phyloP scores from a whole-genome alignment of 2,113 vertebrate genomes.

The Callipepla squamata region DNA sequence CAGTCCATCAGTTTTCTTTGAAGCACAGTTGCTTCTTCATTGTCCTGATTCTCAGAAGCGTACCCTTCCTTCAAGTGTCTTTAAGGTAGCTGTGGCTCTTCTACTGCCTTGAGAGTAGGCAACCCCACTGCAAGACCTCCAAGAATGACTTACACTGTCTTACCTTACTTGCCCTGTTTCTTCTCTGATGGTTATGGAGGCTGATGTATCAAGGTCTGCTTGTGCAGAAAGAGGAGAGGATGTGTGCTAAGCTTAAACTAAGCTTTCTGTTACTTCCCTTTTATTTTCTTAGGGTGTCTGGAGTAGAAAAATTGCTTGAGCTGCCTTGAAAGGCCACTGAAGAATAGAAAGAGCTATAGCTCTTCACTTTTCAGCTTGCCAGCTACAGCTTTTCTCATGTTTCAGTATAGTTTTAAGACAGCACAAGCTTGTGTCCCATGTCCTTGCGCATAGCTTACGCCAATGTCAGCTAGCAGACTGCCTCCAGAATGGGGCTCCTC shows the following conservation, averaged over 20 bases:
- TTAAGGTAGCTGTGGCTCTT: neutral
- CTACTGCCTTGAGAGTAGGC: neutral
- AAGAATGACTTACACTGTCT: neutral
- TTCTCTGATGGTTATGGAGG: fast-evolving
- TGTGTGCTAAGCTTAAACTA: neutral
- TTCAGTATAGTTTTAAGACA: neutral
- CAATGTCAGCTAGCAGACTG: neutral
- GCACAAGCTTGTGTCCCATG: neutral
- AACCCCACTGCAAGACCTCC: neutral
- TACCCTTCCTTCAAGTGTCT: neutral
- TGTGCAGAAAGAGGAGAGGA: neutral
- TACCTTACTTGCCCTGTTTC: neutral
- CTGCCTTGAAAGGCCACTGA: neutral
- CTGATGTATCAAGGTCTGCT: neutral
- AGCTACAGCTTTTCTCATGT: neutral
- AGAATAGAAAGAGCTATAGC: neutral
- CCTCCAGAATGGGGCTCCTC: neutral
- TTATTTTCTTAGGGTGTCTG: neutral
- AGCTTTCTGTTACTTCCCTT: neutral
- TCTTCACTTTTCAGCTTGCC: neutral
- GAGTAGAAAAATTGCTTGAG: neutral
- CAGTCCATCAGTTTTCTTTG: neutral
- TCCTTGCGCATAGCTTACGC: neutral
- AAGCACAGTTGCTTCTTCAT: neutral
- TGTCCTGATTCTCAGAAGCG: neutral